Percentiles rank a stretch among this genome's conserved stretches.
Conservation (phyloP, 2,113 vertebrate genomes). For the Progne subis region DNA sequence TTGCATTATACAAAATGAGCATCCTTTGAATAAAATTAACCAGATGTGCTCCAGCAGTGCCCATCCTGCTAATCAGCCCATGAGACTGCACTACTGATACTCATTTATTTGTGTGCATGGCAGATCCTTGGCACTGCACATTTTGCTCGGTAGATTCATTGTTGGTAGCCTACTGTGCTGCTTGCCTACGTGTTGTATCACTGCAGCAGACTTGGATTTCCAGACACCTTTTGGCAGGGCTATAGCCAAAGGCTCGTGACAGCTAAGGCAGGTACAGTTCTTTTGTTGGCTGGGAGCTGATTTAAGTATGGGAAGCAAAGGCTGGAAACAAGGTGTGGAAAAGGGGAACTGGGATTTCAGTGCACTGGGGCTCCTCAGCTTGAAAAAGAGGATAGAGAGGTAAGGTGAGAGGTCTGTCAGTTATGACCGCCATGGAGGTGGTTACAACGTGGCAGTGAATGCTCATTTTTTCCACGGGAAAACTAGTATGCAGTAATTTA, state of each 20-base stretch:
- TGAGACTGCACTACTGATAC: neutral
- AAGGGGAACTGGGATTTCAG: neutral
- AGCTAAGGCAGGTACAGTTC: neutral
- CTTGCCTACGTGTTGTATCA: accelerated
- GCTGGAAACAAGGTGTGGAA: neutral
- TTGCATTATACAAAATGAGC: neutral
- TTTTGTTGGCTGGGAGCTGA: neutral
- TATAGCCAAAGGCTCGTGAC: neutral
- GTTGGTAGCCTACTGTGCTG: neutral
- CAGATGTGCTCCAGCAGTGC: neutral
- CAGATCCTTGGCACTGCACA: neutral
- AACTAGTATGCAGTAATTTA: neutral
- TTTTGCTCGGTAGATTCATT: neutral
- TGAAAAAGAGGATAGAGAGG: neutral
- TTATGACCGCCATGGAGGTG: neutral
- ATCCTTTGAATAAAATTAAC: neutral
- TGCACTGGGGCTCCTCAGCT: neutral
- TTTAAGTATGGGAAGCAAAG: neutral
- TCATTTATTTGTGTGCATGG: neutral
- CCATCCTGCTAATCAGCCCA: neutral
- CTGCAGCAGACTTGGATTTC: neutral
- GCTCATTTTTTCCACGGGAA: neutral
- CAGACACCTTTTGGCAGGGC: neutral
- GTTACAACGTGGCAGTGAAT: neutral
- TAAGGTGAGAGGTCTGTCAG: neutral